Evolutionary conservation across 2,797 vertebrate genomes (phyloP).

Genomic region (Crocidura indochinensis): DNA sequence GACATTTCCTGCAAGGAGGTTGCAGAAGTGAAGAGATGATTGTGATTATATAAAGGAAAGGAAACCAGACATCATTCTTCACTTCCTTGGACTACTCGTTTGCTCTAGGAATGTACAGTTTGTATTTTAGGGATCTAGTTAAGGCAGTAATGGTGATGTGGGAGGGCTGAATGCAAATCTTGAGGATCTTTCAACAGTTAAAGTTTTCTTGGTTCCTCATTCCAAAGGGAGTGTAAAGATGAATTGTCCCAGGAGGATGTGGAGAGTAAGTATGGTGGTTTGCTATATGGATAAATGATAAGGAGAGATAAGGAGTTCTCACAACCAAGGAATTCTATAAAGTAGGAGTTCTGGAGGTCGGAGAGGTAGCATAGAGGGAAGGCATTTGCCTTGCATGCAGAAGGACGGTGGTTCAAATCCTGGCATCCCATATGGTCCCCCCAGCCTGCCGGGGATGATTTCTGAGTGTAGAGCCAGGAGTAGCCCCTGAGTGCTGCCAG

Average conservation of each 20-base stretch:
- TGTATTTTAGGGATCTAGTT: background rate
- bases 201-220: background rate
- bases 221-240: background rate
- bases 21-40: background rate
- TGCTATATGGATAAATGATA: background rate
- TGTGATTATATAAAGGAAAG: background rate
- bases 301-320: too few species aligned
- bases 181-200: background rate
- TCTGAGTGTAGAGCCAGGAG: too few species aligned
- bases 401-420: too few species aligned
- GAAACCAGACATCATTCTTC: background rate
- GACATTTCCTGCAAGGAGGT: slow-evolving; percentile 25
- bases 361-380: too few species aligned
- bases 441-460: too few species aligned
- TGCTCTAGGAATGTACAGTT: background rate
- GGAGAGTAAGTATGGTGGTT: background rate
- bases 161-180: background rate
- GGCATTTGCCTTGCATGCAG: too few species aligned
- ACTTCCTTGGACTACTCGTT: background rate
- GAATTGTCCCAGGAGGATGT: background rate
- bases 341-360: too few species aligned
- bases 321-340: too few species aligned
- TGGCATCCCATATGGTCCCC: too few species aligned
- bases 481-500: too few species aligned
- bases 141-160: background rate